phyloP scores from a whole-genome alignment of 2,888 invertebrate genomes.

The Homarus gammarus region DNA sequence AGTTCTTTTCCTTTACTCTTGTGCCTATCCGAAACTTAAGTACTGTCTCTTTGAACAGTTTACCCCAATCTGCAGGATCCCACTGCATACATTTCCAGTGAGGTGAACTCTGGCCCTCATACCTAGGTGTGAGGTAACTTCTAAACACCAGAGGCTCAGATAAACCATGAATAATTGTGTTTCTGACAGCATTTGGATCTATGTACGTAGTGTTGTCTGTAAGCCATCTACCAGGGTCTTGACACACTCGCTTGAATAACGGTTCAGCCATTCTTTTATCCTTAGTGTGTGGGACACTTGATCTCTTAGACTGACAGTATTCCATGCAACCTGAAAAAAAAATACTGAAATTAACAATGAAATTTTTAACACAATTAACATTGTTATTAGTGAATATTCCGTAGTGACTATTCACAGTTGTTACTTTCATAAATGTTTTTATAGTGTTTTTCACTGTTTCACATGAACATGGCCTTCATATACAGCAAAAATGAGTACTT shows the following conservation, averaged over 20 bases:
- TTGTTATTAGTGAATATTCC: no score
- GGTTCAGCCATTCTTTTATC: slow-evolving; percentile 24
- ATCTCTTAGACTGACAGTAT: neutral
- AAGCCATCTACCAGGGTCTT: neutral
- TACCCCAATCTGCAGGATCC: slow-evolving; percentile 36
- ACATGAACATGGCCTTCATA: no score
- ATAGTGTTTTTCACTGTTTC: no score
- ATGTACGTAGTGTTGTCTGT: neutral
- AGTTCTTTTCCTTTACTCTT: neutral
- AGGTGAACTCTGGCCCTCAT: neutral
- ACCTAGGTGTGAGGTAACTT: slow-evolving; percentile 13
- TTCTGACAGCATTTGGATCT: slow-evolving; percentile 16
- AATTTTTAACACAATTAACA: neutral
- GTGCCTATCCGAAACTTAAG: slow-evolving; percentile 33
- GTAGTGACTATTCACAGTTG: no score
- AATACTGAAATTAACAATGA: neutral
- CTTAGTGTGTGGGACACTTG: neutral
- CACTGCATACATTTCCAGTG: slow-evolving; percentile 63
- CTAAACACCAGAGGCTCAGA: slow-evolving; percentile 39
- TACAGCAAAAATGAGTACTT: no score
- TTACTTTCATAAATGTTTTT: no score
- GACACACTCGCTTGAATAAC: neutral
- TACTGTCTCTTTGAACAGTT: slow-evolving; percentile 33
- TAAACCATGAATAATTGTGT: slow-evolving; percentile 28
- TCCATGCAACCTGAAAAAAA: neutral